Percentiles rank a stretch among this genome's conserved stretches.
Conservation (phyloP, 2,888 invertebrate species). For the Sesia bembeciformis region DNA sequence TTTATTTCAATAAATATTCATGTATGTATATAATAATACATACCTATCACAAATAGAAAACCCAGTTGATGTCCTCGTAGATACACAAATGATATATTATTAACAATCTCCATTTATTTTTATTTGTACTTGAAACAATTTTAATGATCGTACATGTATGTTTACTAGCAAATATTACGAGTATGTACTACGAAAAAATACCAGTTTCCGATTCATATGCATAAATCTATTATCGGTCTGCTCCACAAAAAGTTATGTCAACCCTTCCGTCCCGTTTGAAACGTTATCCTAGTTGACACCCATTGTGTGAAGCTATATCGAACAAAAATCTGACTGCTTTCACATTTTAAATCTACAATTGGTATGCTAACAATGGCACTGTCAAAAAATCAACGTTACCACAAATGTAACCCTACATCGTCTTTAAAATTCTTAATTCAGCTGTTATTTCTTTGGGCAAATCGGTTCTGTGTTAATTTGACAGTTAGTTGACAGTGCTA, state of each 20-base stretch:
- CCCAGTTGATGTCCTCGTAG: too few species aligned
- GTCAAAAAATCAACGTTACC: constrained; percentile 51
- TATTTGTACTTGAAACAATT: too few species aligned
- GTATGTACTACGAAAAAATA: too few species aligned
- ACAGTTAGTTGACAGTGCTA: constrained; percentile 53
- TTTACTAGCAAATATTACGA: too few species aligned
- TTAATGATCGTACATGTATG: too few species aligned
- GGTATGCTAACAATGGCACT: constrained; percentile 31
- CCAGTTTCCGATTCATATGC: background rate
- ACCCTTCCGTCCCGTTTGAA: constrained; percentile 19
- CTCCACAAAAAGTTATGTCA: constrained; percentile 14
- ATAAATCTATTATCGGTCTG: background rate
- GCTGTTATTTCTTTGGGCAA: constrained; percentile 42
- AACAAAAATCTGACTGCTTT: constrained; percentile 24
- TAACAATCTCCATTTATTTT: too few species aligned
- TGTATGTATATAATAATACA: too few species aligned
- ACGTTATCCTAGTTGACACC: constrained; percentile 25
- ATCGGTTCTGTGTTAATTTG: constrained; percentile 58
- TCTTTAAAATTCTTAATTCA: constrained; percentile 40
- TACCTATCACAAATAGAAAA: too few species aligned
- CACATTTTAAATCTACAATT: constrained; percentile 37
- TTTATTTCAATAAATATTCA: too few species aligned
- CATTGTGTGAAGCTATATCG: constrained; percentile 15
- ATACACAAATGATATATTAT: too few species aligned
- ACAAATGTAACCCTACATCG: constrained; percentile 44